Percentiles rank a stretch among this genome's conserved stretches.
Conservation (phyloP, 2,888 invertebrate genomes). For the Abrostola tripartita region DNA sequence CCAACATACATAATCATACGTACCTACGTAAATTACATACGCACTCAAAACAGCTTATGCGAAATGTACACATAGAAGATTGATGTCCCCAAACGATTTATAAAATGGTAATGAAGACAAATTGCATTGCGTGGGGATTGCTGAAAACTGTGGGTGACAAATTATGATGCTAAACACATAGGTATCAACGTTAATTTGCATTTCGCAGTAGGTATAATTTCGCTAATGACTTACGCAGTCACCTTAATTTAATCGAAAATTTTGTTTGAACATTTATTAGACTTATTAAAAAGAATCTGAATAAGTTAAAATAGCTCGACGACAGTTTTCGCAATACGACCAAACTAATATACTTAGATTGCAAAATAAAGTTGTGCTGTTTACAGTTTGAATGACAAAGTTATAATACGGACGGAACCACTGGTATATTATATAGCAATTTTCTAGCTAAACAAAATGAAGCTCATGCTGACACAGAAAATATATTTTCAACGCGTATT, state of each 20-base stretch:
- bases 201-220: slow-evolving; percentile 1
- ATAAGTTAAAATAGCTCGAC: background rate
- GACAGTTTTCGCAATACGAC: background rate
- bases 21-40: background rate
- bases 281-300: background rate
- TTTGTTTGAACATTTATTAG: background rate
- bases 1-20: background rate
- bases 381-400: background rate
- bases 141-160: slow-evolving; percentile 43
- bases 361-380: background rate
- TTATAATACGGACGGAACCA: background rate
- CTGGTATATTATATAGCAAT: background rate
- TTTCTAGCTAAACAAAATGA: background rate
- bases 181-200: slow-evolving; percentile 14
- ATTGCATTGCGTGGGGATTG: slow-evolving; percentile 26
- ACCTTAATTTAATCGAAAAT: background rate
- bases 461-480: background rate
- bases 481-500: background rate
- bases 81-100: slow-evolving; percentile 42
- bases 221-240: background rate
- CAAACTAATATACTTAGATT: too few relatives aligned
- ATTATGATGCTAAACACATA: slow-evolving; percentile 29
- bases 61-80: slow-evolving; percentile 37
- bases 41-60: slow-evolving; percentile 26
- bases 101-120: slow-evolving; percentile 51